Conservation (phyloP, 2,888 invertebrate genomes). For the Ryuthela nishihirai region DNA sequence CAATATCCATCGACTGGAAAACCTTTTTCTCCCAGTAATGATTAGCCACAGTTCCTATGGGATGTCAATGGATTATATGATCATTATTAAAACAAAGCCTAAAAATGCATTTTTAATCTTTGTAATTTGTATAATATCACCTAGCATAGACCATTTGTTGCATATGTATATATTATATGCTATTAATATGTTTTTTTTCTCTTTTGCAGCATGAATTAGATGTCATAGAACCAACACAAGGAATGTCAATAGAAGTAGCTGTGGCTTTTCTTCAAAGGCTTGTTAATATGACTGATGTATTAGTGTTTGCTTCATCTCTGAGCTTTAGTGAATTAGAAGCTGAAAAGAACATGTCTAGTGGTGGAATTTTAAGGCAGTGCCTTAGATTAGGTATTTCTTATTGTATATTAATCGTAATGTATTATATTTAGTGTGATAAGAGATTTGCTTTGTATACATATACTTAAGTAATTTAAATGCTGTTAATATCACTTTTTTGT, state of each 20-base stretch:
- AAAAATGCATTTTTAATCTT: no score
- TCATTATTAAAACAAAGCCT: no score
- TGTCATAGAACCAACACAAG: constrained; percentile 96
- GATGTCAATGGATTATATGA: no score
- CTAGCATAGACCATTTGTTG: no score
- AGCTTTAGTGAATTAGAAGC: constrained; percentile 97
- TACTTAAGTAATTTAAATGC: no score
- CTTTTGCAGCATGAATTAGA: constrained; percentile 85
- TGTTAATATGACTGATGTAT: constrained; percentile 96
- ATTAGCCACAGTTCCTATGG: no score
- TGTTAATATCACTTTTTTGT: no score
- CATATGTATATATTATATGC: no score
- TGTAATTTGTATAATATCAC: no score
- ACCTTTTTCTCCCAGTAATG: no score
- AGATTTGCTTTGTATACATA: constrained; percentile 2
- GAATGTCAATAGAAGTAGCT: constrained; percentile 96
- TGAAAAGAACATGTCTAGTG: constrained; percentile 99
- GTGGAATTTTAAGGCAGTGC: constrained; percentile 96
- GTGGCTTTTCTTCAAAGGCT: constrained; percentile 96
- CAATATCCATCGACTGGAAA: no score
- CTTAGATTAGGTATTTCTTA: constrained; percentile 63
- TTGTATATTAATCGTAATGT: neutral
- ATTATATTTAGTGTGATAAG: neutral
- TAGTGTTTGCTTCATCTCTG: constrained; percentile 95
- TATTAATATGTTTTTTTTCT: neutral